These are phyloP conservation scores for Perca flavescens DNA, from an alignment of 2,113 vertebrate species.

Conservation along the genomic window DNA sequence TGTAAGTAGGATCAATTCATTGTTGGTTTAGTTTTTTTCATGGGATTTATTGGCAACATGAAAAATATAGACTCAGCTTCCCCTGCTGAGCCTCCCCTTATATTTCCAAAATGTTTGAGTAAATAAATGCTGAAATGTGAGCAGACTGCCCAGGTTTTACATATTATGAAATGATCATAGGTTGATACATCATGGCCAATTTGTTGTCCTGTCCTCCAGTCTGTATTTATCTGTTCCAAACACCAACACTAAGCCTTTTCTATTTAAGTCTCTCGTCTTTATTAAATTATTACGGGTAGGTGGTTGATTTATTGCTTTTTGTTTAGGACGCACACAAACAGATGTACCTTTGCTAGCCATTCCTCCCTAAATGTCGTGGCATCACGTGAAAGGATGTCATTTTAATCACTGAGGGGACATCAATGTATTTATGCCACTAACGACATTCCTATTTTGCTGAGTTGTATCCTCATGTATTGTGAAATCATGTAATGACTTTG, in stretches of 20 bases:
- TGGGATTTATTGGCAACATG: conserved; percentile 16
- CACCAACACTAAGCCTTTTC: conserved; percentile 2
- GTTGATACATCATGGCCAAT: not conserved
- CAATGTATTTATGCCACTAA: too few species aligned
- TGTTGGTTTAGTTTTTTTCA: conserved; percentile 7
- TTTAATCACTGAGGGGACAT: too few species aligned
- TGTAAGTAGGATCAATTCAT: not conserved
- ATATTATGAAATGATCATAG: not conserved
- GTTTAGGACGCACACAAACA: too few species aligned
- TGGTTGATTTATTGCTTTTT: too few species aligned
- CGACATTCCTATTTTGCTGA: too few species aligned
- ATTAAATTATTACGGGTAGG: not conserved
- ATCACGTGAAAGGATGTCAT: too few species aligned
- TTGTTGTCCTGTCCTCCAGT: not conserved
- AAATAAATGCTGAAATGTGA: not conserved
- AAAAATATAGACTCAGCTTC: not conserved
- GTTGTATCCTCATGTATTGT: too few species aligned
- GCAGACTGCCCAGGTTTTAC: not conserved
- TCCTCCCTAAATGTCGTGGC: too few species aligned
- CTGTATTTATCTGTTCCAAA: conserved; percentile 2
- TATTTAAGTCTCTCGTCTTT: not conserved
- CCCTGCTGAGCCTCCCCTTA: not conserved
- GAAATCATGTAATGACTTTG: too few species aligned
- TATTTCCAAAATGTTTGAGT: conserved; percentile 7
- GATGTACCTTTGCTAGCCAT: too few species aligned